Evolutionary conservation across 2,113 vertebrate genomes (phyloP), one percentile per base, ranked within the genome.

Genomic region (Daboia siamensis): DNA sequence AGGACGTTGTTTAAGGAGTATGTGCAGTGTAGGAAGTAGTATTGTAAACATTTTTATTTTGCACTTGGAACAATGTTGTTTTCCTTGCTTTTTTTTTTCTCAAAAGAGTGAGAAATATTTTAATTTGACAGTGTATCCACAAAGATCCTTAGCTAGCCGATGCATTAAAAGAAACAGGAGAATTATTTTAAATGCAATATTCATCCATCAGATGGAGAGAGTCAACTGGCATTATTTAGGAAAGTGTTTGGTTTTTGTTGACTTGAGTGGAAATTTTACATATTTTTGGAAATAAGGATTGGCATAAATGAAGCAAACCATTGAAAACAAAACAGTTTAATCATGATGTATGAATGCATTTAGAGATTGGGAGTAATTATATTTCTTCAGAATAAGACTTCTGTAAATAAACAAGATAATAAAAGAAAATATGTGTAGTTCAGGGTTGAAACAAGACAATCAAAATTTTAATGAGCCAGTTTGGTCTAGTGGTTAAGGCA

Each of bases 211-310:
- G 48, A 88, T 93, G 93, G 84, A 94, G 94, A 94, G 94, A 92
- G 93, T 94, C 92, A 95, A 92, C 89, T 93, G 93, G 93, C 92
- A 80, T 93, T 95, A 92, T 93, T 93, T 94, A 64, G 91, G 94
- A 94, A 95, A 96, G 93, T 61, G 56, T 94, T 95, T 93, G 92
- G 88, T 96, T 95, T 95, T 95, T 96, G 95, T 92, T 69, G 51
- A 80, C 48, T 11, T 11, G 44, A 89, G 93, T 94, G 95, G 92
- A 96, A 91, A 92, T 93, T 95, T 94, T 95, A 56, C 95, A 55
- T 96, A 93, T 96, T 88, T 92, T 94, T 93, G 55, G 55, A 96
- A 94, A 93, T 89, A 90, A 88, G 89, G 92, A 87, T 93, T 93
- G 94, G 91, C 94, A 94, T 93, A 94, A 95, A 96, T 96, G 94